Conservation (phyloP, 2,113 vertebrate species). For the Indri indri region DNA sequence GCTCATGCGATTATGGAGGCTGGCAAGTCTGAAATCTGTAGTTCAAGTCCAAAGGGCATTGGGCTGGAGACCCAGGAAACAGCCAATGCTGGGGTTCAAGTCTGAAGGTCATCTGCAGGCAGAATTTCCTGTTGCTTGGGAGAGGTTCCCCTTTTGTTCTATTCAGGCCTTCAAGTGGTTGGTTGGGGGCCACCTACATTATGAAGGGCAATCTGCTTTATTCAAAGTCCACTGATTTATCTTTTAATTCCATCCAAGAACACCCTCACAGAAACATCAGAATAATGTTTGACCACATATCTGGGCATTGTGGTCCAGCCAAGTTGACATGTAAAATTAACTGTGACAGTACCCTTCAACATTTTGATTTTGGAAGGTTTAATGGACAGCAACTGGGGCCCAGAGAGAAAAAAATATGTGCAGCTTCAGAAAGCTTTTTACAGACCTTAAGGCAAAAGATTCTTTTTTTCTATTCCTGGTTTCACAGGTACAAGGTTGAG, state of each 20-base stretch:
- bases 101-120: neutral
- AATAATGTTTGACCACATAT: neutral
- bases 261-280: neutral
- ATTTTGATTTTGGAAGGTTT: slow-evolving; percentile 32
- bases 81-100: neutral
- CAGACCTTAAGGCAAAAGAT: neutral
- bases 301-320: neutral
- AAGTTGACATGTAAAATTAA: neutral
- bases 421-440: neutral
- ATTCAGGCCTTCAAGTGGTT: neutral
- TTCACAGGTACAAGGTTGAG: neutral
- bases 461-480: neutral
- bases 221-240: neutral
- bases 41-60: neutral
- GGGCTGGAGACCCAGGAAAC: neutral
- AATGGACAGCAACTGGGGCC: neutral
- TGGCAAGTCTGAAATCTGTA: neutral
- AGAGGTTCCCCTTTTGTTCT: neutral
- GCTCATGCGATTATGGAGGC: neutral
- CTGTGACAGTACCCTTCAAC: neutral
- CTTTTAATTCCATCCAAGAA: neutral
- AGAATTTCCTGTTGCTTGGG: neutral
- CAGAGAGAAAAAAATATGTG: neutral
- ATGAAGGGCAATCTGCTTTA: neutral
- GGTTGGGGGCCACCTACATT: neutral